Evolutionary conservation across 1,140 invertebrate genomes (phyloP), one percentile per base, ranked within the genome.

Genomic region (Dreissena polymorpha): DNA sequence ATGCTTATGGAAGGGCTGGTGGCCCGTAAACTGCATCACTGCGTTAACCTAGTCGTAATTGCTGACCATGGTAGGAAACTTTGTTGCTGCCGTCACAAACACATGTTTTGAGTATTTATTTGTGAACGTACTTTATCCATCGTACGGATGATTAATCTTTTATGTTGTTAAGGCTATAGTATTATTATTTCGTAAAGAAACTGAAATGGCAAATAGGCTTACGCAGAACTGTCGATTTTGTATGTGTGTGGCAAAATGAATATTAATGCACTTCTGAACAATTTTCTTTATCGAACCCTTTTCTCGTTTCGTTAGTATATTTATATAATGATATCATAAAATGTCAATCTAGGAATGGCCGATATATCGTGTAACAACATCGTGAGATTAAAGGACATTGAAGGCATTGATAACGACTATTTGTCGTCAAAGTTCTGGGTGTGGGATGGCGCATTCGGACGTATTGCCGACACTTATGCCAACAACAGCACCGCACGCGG

Each of bases 1-100:
- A 95, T 95, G 88, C 89, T 96, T 64, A 91, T 96, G 86, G 84
- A 94, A 21, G 92, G 94, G 86, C 86, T 96, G 49, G 89, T 92
- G 51, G 73, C 91, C 0, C 87, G 93, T 76, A 90, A 92, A 13
- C 88, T 96, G 65, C 83, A 89, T 12, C 83, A 88, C n/a, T 91
- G 90, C 86, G 82, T 86, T 65, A 91, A 92, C 71, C 81, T 91
- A 39, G 85, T 91, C 18, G 83, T 91, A n/a, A 78, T 91, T 13
- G 87, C 90, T 50, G 91, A 92, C 75, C 91, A 92, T 79, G 91
- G 91, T 90, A 71, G 80, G 87, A 39, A 39, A 39, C 39, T 39
- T 49, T 79, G 27, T 64, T 25, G 53, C 50, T 60, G 49, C 18
- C 21, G 39, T 27, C 27, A 27, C 16, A 57, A 16, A 16, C 27